Evolutionary conservation across 2,888 invertebrate species (phyloP), one percentile per base, ranked within the genome.

Genomic region (Drosophila neotestacea): DNA sequence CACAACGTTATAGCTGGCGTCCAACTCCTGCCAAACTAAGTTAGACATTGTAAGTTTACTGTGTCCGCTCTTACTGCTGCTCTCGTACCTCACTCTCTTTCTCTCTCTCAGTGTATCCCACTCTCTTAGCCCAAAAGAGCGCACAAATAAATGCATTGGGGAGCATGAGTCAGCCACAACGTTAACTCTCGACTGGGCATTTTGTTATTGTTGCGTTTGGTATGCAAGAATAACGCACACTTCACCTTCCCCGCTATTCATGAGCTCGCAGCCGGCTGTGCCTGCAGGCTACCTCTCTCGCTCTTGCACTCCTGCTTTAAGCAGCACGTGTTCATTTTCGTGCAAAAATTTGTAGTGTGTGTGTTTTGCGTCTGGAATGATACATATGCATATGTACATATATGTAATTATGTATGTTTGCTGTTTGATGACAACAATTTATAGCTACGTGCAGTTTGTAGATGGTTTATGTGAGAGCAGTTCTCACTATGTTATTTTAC

Each of bases 321-420:
- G 68, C 80, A 86, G 89, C 85, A 86, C 85, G 85, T 86, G 85
- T 88, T 86, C 80, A 79, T 77, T 89, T 86, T 88, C 69, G 80
- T 80, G 80, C 85, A 88, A 76, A 85, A 82, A 85, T 89, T 77
- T 81, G 71, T 77, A 61, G 63, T 63, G 54, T 36, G 39, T 48
- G 55, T 38, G 52, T 41, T 27, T 28, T 47, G 28, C 16, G 46
- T 58, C 55, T 55, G 55, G 55, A 42, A 44, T 44, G 42, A 22
- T 32, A 47, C 3, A 7, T n/a, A 52, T 10, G 6, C 39, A 46
- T 7, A 7, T n/a, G 34, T 13, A 9, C 36, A 36, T 10, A 22
- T 36, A 27, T 55, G 55, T 28, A 32, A 11, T 27, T 51, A 51
- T 28, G 38, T 62, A 51, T 67, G 72, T 72, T 66, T 75, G 60